phyloP scores from a whole-genome alignment of 1,140 invertebrate genomes.

The Tachypleus tridentatus region DNA sequence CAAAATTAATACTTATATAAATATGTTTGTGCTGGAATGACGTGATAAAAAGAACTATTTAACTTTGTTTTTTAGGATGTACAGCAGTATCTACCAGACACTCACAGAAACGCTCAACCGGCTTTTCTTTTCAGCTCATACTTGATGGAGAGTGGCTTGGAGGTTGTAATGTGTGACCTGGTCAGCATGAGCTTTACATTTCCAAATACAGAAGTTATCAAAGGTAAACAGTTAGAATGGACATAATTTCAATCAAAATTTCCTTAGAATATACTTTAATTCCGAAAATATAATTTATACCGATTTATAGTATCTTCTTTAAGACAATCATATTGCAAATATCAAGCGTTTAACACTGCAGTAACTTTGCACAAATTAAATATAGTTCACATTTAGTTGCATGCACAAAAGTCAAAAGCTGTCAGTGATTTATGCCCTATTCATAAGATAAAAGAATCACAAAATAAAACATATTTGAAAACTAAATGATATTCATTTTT shows the following conservation, averaged over 20 bases:
- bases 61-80: conserved; percentile 35
- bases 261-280: neutral
- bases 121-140: conserved; percentile 46
- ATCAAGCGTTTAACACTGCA: conserved; percentile 11
- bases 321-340: conserved; percentile 1
- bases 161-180: conserved; percentile 47
- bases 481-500: conserved; percentile 1
- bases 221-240: conserved; percentile 21
- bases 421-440: no score
- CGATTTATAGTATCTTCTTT: conserved; percentile 6
- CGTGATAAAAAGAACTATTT: no score
- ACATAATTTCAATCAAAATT: no score
- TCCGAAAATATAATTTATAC: neutral
- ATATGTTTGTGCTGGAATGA: no score
- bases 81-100: conserved; percentile 48
- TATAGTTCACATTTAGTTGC: no score
- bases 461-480: no score
- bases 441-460: no score
- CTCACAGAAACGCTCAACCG: conserved; percentile 49
- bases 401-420: no score
- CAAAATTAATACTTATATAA: neutral
- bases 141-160: conserved; percentile 51
- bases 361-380: conserved; percentile 22
- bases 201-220: conserved; percentile 39
- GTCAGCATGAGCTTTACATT: conserved; percentile 49